These are phyloP conservation scores for Psittacara wagleri DNA, from an alignment of 2,113 vertebrate species.

Conservation along the genomic window DNA sequence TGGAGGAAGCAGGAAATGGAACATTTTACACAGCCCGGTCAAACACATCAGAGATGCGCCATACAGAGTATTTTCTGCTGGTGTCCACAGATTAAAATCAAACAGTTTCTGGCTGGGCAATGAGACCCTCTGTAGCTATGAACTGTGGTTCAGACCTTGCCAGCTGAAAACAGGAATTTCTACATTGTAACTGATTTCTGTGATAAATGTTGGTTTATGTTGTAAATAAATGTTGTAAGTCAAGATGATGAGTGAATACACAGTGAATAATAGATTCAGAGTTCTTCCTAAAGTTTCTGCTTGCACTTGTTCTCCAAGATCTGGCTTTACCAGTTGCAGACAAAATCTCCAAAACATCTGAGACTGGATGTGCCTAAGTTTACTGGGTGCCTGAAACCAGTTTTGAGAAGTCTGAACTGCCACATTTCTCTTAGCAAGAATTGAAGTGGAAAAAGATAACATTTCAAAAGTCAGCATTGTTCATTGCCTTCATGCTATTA, in stretches of 20 bases:
- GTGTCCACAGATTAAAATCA: background rate
- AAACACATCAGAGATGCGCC: background rate
- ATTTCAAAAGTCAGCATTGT: background rate
- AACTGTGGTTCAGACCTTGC: background rate
- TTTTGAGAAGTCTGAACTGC: background rate
- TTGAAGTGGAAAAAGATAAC: background rate
- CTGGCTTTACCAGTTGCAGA: background rate
- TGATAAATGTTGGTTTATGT: background rate
- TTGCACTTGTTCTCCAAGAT: background rate
- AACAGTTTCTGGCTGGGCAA: background rate
- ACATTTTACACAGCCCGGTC: background rate
- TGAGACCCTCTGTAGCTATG: background rate
- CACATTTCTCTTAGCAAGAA: background rate
- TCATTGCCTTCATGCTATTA: rapidly evolving
- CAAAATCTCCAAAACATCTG: background rate
- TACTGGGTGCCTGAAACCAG: background rate
- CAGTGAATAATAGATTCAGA: background rate
- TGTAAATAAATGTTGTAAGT: background rate
- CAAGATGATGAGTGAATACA: background rate
- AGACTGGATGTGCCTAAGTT: background rate
- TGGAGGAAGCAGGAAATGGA: slow-evolving; percentile 18
- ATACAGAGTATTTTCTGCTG: background rate
- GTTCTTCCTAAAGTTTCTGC: background rate
- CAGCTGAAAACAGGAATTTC: background rate
- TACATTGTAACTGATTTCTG: background rate